These are phyloP conservation scores for Mythimna lalbum DNA, from an alignment of 2,888 invertebrate genomes.

Conservation along the genomic window DNA sequence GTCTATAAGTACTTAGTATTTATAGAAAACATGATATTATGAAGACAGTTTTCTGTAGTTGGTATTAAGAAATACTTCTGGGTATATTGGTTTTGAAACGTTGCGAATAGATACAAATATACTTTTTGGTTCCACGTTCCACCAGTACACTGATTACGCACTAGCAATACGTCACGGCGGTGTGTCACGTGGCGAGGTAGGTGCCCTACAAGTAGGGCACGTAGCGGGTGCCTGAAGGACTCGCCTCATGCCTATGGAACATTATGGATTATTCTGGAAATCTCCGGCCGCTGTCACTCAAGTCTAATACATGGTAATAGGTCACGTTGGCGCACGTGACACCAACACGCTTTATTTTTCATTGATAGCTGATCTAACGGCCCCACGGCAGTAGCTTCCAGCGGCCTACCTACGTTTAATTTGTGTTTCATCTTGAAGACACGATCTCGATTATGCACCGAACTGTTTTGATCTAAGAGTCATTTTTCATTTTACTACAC, in stretches of 20 bases:
- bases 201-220: conserved; percentile 51
- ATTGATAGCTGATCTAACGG: background rate
- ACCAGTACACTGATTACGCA: background rate
- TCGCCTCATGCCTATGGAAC: conserved; percentile 51
- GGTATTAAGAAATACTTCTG: too few species aligned
- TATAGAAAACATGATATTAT: too few species aligned
- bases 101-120: background rate
- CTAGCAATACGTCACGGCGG: conserved; percentile 1
- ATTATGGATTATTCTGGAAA: conserved; percentile 73
- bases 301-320: conserved; percentile 79
- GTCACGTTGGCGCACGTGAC: conserved; percentile 78
- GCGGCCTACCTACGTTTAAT: background rate
- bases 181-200: conserved; percentile 44
- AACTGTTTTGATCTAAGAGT: background rate
- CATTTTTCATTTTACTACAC: too few species aligned
- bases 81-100: background rate
- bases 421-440: background rate
- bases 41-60: too few species aligned
- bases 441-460: background rate
- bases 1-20: too few species aligned
- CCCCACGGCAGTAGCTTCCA: background rate
- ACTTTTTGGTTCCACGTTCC: too few species aligned
- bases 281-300: conserved; percentile 75
- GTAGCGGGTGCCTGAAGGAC: conserved; percentile 62
- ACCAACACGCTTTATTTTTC: conserved; percentile 41